Percentiles rank a stretch among this genome's conserved stretches.
These are phyloP conservation scores for Pardalotus punctatus DNA, from an alignment of 2,113 vertebrate species.

Conservation along the genomic window DNA sequence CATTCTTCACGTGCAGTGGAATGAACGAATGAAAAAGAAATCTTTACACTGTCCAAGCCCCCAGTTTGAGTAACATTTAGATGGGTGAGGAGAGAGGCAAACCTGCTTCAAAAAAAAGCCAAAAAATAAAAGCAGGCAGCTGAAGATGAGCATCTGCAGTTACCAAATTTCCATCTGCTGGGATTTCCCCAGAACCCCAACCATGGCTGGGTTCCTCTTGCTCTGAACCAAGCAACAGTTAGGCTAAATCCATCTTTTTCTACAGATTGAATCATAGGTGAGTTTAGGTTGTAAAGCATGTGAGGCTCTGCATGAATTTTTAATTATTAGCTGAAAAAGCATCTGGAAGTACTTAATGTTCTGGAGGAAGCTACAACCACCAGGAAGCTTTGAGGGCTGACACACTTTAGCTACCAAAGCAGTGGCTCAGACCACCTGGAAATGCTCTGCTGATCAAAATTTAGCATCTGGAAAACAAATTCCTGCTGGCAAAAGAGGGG, in stretches of 20 bases:
- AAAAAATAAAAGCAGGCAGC: not conserved
- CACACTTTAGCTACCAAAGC: not conserved
- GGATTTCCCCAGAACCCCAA: conserved; percentile 52
- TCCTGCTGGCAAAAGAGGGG: not conserved
- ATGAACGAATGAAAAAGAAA: not conserved
- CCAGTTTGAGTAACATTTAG: not conserved
- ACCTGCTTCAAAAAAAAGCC: not conserved
- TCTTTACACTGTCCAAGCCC: not conserved
- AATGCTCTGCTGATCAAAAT: not conserved
- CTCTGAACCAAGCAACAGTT: not conserved
- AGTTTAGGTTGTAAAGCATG: not conserved
- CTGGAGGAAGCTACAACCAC: not conserved
- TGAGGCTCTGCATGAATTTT: not conserved
- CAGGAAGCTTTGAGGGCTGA: not conserved
- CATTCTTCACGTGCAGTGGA: not conserved
- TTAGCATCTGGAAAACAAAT: not conserved
- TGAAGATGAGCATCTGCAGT: conserved; percentile 47
- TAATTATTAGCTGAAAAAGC: not conserved
- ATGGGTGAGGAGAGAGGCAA: not conserved
- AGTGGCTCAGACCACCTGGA: not conserved
- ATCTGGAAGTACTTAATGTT: not conserved
- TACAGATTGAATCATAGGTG: not conserved
- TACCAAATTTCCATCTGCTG: conserved; percentile 49
- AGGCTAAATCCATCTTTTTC: not conserved
- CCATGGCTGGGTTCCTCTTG: not conserved